Conservation (phyloP, 2,113 vertebrate species). For the Thymallus thymallus region DNA sequence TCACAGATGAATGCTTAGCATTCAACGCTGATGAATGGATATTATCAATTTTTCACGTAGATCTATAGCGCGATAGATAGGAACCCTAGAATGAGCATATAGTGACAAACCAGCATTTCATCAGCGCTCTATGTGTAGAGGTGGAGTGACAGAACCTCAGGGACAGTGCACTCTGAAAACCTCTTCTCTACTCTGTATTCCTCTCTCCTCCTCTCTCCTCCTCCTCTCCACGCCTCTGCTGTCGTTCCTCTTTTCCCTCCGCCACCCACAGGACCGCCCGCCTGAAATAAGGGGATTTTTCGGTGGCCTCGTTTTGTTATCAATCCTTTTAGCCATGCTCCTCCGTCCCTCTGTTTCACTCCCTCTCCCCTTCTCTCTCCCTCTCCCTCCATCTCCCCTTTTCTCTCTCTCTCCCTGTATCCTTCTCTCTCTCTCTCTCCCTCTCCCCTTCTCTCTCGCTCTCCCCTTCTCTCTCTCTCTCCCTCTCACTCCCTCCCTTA, state of each 20-base stretch:
- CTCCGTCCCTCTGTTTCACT: conserved; percentile 1
- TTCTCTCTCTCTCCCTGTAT: neutral
- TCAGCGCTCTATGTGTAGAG: neutral
- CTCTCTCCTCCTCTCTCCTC: conserved; percentile 6
- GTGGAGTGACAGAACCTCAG: conserved; percentile 6
- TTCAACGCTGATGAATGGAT: neutral
- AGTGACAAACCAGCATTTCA: neutral
- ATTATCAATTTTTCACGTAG: neutral
- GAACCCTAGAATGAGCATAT: too few relatives aligned
- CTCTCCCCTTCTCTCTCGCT: neutral
- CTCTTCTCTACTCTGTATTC: conserved; percentile 23
- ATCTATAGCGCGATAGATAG: too few relatives aligned
- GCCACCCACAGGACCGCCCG: neutral
- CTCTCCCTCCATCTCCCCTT: too few relatives aligned
- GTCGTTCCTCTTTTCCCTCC: conserved; percentile 9
- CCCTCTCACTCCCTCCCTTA: conserved; percentile 14
- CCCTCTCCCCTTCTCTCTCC: neutral
- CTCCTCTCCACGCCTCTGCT: conserved; percentile 17
- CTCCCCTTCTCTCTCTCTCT: conserved; percentile 10
- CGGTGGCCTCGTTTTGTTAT: conserved; percentile 43
- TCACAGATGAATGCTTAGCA: neutral
- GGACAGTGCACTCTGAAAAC: neutral
- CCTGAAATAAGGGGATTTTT: conserved; percentile 33
- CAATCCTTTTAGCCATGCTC: conserved; percentile 43
- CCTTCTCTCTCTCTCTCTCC: neutral